Evolutionary conservation across 2,888 invertebrate species (phyloP).

Genomic region (Eumacrocentrus americanus): DNA sequence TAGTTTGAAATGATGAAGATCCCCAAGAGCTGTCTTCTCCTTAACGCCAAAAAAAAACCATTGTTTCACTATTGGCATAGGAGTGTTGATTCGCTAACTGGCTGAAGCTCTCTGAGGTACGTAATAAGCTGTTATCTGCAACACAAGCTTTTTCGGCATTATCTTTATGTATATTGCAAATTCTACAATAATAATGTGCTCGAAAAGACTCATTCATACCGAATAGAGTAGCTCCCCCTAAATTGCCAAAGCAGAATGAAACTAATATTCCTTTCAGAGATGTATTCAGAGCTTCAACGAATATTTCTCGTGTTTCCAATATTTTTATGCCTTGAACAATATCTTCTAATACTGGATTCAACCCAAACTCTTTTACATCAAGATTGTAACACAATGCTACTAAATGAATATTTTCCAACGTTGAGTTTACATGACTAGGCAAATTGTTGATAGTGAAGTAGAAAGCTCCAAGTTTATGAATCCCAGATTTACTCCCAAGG

Average conservation of each 20-base stretch:
- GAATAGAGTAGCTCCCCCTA: slow-evolving; percentile 28
- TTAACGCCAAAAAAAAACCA: slow-evolving; percentile 23
- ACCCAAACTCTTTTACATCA: slow-evolving; percentile 25
- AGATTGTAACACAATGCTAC: slow-evolving; percentile 30
- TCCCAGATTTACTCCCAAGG: slow-evolving; percentile 25
- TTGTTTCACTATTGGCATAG: slow-evolving; percentile 7
- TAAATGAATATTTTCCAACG: slow-evolving; percentile 33
- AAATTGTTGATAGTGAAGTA: slow-evolving; percentile 36
- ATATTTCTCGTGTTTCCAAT: slow-evolving; percentile 28
- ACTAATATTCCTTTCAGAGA: slow-evolving; percentile 28
- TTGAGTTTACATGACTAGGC: slow-evolving; percentile 28
- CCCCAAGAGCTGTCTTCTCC: too few species aligned
- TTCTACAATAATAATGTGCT: slow-evolving; percentile 35
- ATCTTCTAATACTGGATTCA: too few species aligned
- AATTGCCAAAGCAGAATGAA: too few species aligned
- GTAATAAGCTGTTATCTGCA: slow-evolving; percentile 10
- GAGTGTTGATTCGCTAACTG: neutral
- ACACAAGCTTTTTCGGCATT: slow-evolving; percentile 21
- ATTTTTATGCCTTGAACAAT: slow-evolving; percentile 30
- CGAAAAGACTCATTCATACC: slow-evolving; percentile 38
- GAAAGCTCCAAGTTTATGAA: slow-evolving; percentile 34
- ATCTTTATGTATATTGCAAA: slow-evolving; percentile 32
- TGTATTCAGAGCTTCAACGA: slow-evolving; percentile 14
- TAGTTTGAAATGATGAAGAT: slow-evolving; percentile 33
- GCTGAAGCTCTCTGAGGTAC: slow-evolving; percentile 22